Conservation (phyloP, 2,113 vertebrate species). For the Cairina moschata region DNA sequence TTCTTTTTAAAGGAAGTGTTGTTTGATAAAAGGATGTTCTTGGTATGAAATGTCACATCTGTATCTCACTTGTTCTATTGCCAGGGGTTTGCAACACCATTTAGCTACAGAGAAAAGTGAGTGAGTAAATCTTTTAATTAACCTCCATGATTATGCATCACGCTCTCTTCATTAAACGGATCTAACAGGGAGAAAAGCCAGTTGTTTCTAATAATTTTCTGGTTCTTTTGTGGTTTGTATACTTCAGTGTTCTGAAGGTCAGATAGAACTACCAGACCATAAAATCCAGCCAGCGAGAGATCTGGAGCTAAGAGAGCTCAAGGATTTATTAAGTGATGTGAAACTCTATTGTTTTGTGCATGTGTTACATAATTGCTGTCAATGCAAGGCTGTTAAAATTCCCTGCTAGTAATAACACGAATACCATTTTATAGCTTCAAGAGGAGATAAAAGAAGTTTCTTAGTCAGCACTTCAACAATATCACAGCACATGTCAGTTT, state of each 20-base stretch:
- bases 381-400: slow-evolving; percentile 81
- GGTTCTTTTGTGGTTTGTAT: slow-evolving; percentile 68
- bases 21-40: not conserved
- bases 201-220: slow-evolving; percentile 69
- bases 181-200: slow-evolving; percentile 49
- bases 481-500: slow-evolving; percentile 74
- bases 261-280: slow-evolving; percentile 81
- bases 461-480: slow-evolving; percentile 79
- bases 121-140: slow-evolving; percentile 58
- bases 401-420: slow-evolving; percentile 80
- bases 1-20: not conserved
- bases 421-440: slow-evolving; percentile 75
- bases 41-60: not conserved
- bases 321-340: slow-evolving; percentile 82
- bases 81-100: not conserved
- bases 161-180: slow-evolving; percentile 57
- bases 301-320: slow-evolving; percentile 76
- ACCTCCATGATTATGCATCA: slow-evolving; percentile 24
- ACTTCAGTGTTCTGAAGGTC: slow-evolving; percentile 72
- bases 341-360: slow-evolving; percentile 80
- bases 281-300: slow-evolving; percentile 81
- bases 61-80: not conserved
- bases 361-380: slow-evolving; percentile 83
- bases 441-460: slow-evolving; percentile 79
- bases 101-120: slow-evolving; percentile 29